Conservation (phyloP, 2,113 vertebrate genomes). For the Sebastes schlegelii region DNA sequence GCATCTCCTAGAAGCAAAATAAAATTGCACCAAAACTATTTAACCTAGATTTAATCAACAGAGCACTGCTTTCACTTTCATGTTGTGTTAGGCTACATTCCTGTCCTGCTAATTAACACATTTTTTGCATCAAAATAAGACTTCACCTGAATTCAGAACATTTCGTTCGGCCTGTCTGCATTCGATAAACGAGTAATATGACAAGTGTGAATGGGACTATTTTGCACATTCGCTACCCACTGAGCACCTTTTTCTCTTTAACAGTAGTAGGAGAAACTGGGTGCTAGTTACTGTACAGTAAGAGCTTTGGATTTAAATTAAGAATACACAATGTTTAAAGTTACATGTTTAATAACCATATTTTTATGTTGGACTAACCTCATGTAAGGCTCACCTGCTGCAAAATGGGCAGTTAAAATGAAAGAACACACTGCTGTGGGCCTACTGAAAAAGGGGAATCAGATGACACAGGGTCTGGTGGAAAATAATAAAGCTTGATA, state of each 20-base stretch:
- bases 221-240: neutral
- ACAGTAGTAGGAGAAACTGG: neutral
- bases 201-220: too few species aligned
- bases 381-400: conserved; percentile 16
- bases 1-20: too few species aligned
- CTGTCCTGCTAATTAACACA: too few species aligned
- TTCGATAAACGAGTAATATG: too few species aligned
- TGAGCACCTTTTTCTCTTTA: neutral
- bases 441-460: conserved; percentile 38
- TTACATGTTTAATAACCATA: neutral
- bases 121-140: too few species aligned
- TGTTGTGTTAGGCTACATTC: too few species aligned
- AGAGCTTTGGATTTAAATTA: neutral
- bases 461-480: conserved; percentile 33
- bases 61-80: too few species aligned
- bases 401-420: conserved; percentile 36
- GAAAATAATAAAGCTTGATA: conserved; percentile 45
- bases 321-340: neutral
- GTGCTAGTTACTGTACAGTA: too few species aligned
- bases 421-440: conserved; percentile 46
- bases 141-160: too few species aligned
- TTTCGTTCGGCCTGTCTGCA: too few species aligned
- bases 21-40: too few species aligned
- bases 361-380: conserved; percentile 15
- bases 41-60: too few species aligned